A percentile compares a stretch with the other conserved stretches of the same genome.
Evolutionary conservation across 2,888 invertebrate genomes (phyloP).

Genomic region (Drosophila yooni): DNA sequence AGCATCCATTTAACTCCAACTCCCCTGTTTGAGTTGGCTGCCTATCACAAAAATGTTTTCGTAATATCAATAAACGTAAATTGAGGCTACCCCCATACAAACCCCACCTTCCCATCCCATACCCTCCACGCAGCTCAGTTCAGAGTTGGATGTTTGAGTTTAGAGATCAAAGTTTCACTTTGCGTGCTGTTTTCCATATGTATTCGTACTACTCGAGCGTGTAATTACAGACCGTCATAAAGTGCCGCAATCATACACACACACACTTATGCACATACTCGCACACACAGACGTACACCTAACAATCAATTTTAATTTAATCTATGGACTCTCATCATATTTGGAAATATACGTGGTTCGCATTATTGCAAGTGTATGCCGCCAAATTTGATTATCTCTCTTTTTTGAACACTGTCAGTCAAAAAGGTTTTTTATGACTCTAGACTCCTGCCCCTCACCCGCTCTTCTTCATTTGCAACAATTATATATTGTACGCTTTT

Average conservation of each 20-base stretch:
- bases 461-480: conserved; percentile 18
- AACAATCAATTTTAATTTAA: conserved; percentile 69
- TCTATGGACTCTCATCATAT: conserved; percentile 47
- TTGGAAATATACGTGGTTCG: conserved; percentile 19
- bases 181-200: conserved; percentile 25
- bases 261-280: background rate
- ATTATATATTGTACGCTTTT: conserved; percentile 38
- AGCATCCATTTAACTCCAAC: conserved; percentile 17
- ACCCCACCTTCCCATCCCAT: background rate
- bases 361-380: conserved; percentile 37
- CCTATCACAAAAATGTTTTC: conserved; percentile 31
- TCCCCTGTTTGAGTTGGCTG: conserved; percentile 13
- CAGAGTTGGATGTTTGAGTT: conserved; percentile 22
- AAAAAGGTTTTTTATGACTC: conserved; percentile 22
- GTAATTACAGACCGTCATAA: conserved; percentile 54
- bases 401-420: conserved; percentile 20
- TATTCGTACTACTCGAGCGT: conserved; percentile 46
- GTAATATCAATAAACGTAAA: conserved; percentile 47
- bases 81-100: conserved; percentile 6
- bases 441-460: background rate
- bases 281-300: conserved; percentile 14
- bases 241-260: conserved; percentile 24
- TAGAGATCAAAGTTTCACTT: conserved; percentile 61
- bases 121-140: background rate
- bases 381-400: conserved; percentile 49